Base-by-base conservation (phyloP, 2,797 vertebrate genomes). In the Poecilia picta region DNA sequence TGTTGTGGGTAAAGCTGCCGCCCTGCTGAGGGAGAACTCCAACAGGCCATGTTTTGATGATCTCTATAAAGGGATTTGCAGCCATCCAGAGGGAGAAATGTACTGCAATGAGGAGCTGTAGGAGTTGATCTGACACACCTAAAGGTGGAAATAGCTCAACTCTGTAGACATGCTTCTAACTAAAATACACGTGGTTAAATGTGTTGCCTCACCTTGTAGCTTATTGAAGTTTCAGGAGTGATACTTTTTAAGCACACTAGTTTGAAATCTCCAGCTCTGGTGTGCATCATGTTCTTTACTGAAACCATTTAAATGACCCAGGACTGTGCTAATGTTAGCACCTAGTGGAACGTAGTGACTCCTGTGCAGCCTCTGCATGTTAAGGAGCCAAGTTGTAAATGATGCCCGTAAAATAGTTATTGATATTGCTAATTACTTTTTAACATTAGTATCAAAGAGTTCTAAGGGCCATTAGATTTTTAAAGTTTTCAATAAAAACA, bases 21-120 rank as follows among this genome's bases (percentile, higher is more conserved):
- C 23, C 72, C 72, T 49, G 28, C 46, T 36, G 28, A 49, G 72
- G 12, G 46, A 73, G 31, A 71, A 71, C 45, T 25, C 72, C 45
- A 31, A 73, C 28, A 36, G 72, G 46, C 8, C 72, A 73, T 51
- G 31, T 49, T 49, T 73, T 73, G 72, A 73, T 49, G 46, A 49
- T 49, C 72, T 73, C 46, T 51, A 4, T 49, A 73, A 49, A 73
- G 8, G 18, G 28, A 73, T 73, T 73, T 51, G 28, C 46, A 33
- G 72, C 13, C 16, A 20, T 73, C 45, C 72, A 23, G 16, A 23
- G 31, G 28, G 46, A 5, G 41, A 28, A 51, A 49, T 36, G 28
- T 36, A 33, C n/a, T 72, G 41, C 16, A 23, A 12, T 36, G 45
- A 73, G 8, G 31, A 73, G 46, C 46, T 73, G 72, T 33, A 73